Evolutionary conservation across 1,140 invertebrate species (phyloP), one percentile per base, ranked within the genome.

Genomic region (Rhyzopertha dominica): DNA sequence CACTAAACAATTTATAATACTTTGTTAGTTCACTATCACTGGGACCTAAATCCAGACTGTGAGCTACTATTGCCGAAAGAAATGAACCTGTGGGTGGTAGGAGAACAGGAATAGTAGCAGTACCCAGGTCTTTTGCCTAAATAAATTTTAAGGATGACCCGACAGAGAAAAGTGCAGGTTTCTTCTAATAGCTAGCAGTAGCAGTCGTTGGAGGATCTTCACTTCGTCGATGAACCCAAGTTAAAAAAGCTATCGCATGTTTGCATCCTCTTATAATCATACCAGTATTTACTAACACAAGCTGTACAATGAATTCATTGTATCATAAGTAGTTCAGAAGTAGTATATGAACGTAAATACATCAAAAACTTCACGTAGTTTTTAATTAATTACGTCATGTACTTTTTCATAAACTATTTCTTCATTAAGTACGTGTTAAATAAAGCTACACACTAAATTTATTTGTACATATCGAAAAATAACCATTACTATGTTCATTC

Each of bases 101-200:
- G 17, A 36, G 3, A 10, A 19, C 18, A 24, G 9, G n/a, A n/a
- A 7, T 13, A 24, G 32, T 10, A 16, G 12, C 26, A 51, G 25
- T 2, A n/a, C n/a, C 12, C 45, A 39, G 30, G 51, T 45, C 34
- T 43, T 26, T 14, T 34, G 47, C 31, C 39, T 23, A 14, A 56
- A 29, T 25, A 28, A 58, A 50, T n/a, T 58, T 59, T 36, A 36
- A 10, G 34, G 4, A 19, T 9, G 34, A 19, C 16, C 34, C 34
- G 12, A 17, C 34, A 10, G 4, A 16, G n/a, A 53, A 53, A 7
- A 63, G 40, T 13, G 8, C 31, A 10, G 53, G 54, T 35, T 62
- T 63, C 49, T 61, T 61, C 54, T 58, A 63, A 29, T 63, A 63
- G 26, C 62, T 59, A 9, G 45, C 54, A 3, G 49, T 26, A 23